Base-by-base conservation (phyloP, 2,113 vertebrate species). In the Neodontobutis hainanensis region DNA sequence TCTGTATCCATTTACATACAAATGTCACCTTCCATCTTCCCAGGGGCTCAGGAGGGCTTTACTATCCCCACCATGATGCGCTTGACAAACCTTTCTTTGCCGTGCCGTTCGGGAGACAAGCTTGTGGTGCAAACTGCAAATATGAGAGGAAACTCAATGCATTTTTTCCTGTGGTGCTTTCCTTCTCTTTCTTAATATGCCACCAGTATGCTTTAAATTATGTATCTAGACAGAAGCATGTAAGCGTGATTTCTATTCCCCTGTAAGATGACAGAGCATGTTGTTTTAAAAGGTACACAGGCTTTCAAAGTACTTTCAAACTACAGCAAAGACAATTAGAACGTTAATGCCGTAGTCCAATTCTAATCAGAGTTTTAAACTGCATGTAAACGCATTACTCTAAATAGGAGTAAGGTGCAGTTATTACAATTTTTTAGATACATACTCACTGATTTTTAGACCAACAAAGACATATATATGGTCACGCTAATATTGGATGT, bases 1-100 rank as follows among this genome's bases (percentile, higher is more conserved):
- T 35, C 76, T 78, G 76, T 84, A 72, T 62, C 76, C 57, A 85
- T 88, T 85, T 89, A 85, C 86, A 91, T 83, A 85, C 75, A 87
- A 88, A 88, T 87, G 83, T 87, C 85, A 87, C 78, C 81, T 79
- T 86, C 73, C 49, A 76, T 73, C 75, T 75, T 80, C 70, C 80
- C 61, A 71, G 73, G 65, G 79, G 82, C 73, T 65, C 52, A 45
- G 58, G 55, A 72, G 77, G 68, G 74, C 71, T 89, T 78, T 77
- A 75, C 75, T 78, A 73, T 75, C 78, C 78, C 68, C 75, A 73
- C 70, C 14, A 60, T 49, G 78, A 85, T 78, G 77, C 69, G 52
- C 84, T 82, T 82, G 79, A 79, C 82, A 84, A 91, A 91, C 83
- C 77, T 86, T 84, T 85, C 68, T 78, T 84, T 50, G 51, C 65